These are phyloP conservation scores for Caranx ignobilis DNA, from an alignment of 2,113 vertebrate species.

Conservation along the genomic window DNA sequence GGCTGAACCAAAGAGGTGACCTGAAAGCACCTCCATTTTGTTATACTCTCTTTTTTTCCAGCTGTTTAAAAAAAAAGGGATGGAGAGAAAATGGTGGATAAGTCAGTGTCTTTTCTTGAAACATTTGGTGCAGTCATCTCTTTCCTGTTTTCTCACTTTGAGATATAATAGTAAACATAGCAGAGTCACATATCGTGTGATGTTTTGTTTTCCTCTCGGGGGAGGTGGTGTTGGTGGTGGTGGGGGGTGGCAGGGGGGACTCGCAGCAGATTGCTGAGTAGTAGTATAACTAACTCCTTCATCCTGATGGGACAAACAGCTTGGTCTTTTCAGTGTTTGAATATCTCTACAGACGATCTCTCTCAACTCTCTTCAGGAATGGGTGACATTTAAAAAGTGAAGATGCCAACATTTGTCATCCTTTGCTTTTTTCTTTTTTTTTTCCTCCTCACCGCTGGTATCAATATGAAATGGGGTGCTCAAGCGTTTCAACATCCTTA, in stretches of 20 bases:
- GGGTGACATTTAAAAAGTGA: slow-evolving; percentile 66
- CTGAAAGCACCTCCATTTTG: slow-evolving; percentile 68
- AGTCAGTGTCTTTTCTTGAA: slow-evolving; percentile 62
- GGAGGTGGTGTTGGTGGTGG: neutral
- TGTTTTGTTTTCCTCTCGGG: slow-evolving; percentile 50
- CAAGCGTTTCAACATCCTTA: slow-evolving; percentile 36
- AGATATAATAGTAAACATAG: slow-evolving; percentile 51
- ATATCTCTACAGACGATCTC: slow-evolving; percentile 42
- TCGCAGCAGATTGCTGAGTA: slow-evolving; percentile 57
- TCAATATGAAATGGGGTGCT: slow-evolving; percentile 42
- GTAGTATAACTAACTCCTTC: slow-evolving; percentile 47
- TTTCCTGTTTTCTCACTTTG: slow-evolving; percentile 61
- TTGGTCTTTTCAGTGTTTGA: slow-evolving; percentile 61
- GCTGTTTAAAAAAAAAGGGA: slow-evolving; percentile 30
- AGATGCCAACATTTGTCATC: slow-evolving; percentile 71
- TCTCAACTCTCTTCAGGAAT: slow-evolving; percentile 52
- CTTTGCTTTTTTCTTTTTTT: slow-evolving; percentile 14
- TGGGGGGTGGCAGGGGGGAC: neutral
- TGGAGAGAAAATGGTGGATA: slow-evolving; percentile 49
- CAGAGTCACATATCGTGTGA: slow-evolving; percentile 66
- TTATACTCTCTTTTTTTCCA: slow-evolving; percentile 11
- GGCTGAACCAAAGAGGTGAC: slow-evolving; percentile 80
- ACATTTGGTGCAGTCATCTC: slow-evolving; percentile 62
- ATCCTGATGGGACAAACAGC: slow-evolving; percentile 47
- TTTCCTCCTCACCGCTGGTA: slow-evolving; percentile 16